Evolutionary conservation across 2,888 invertebrate species (phyloP).

Genomic region (Drosophila anomalata): DNA sequence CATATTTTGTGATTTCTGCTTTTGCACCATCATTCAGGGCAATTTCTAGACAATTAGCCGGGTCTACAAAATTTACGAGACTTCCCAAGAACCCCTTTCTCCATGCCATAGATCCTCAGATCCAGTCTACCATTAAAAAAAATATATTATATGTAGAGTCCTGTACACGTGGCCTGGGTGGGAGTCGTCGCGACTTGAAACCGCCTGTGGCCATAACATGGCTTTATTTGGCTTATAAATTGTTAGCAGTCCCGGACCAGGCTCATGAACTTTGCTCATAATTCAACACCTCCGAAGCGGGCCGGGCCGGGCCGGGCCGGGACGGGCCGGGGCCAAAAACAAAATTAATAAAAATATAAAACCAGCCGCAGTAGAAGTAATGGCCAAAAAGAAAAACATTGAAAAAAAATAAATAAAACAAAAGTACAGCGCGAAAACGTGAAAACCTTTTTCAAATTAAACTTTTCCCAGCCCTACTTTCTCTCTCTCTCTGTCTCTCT

Average conservation of each 20-base stretch:
- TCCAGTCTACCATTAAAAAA: conserved; percentile 1
- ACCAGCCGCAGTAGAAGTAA: conserved; percentile 21
- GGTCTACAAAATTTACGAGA: conserved; percentile 35
- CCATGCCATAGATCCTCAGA: not conserved
- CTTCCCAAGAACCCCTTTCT: conserved; percentile 9
- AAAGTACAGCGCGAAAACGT: conserved; percentile 42
- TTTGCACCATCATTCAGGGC: conserved; percentile 56
- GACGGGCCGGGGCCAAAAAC: conserved; percentile 32
- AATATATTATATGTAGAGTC: not conserved
- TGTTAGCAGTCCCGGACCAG: conserved; percentile 31
- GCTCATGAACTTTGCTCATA: conserved; percentile 73
- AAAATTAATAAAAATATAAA: conserved; percentile 59
- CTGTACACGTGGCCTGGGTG: conserved; percentile 7
- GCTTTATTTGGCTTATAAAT: conserved; percentile 49
- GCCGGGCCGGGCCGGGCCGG: conserved; percentile 18
- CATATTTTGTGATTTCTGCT: conserved; percentile 50
- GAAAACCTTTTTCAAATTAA: conserved; percentile 76
- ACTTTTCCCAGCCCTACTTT: conserved; percentile 63
- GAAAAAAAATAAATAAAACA: conserved; percentile 35
- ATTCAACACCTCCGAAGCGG: conserved; percentile 69
- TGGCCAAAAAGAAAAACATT: conserved; percentile 36
- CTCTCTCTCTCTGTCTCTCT: conserved; percentile 1
- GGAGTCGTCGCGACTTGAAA: conserved; percentile 39
- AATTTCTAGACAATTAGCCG: conserved; percentile 67
- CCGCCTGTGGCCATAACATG: conserved; percentile 66